phyloP scores from a whole-genome alignment of 30 jellyfish, hydroid and myxozoan genomes.

The Euphysa ruthae region DNA sequence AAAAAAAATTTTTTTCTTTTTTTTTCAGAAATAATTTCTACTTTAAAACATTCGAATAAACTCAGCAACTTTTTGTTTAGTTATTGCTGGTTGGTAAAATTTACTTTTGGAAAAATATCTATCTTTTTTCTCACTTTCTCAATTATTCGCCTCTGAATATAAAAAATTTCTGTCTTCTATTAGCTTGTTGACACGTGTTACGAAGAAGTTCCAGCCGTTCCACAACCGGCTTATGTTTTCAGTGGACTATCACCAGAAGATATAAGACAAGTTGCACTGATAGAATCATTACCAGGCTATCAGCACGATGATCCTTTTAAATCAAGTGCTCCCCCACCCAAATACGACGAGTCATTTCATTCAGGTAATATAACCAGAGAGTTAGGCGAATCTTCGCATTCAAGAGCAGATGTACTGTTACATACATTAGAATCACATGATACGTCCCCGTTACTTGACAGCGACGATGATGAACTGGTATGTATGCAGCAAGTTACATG shows the following conservation, averaged over 20 bases:
- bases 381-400: conserved; percentile 33
- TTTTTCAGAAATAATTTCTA: too few species aligned
- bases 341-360: conserved; percentile 51
- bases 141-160: too few species aligned
- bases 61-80: not conserved
- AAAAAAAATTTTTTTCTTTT: too few species aligned
- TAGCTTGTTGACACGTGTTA: conserved; percentile 62
- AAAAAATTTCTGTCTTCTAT: too few species aligned
- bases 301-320: conserved; percentile 91
- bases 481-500: conserved; percentile 22
- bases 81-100: not conserved
- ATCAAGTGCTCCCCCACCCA: conserved; percentile 84
- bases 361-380: conserved; percentile 11
- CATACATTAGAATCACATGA: conserved; percentile 36
- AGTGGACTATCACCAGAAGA: conserved; percentile 72
- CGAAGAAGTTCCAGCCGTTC: conserved; percentile 95
- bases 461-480: conserved; percentile 15
- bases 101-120: not conserved
- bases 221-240: conserved; percentile 93
- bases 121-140: too few species aligned
- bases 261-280: conserved; percentile 49
- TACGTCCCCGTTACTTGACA: conserved; percentile 49
- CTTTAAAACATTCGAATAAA: not conserved
- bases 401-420: conserved; percentile 4
- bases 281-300: conserved; percentile 75